phyloP scores from a whole-genome alignment of 2,113 vertebrate species.

The Heterocephalus glaber region DNA sequence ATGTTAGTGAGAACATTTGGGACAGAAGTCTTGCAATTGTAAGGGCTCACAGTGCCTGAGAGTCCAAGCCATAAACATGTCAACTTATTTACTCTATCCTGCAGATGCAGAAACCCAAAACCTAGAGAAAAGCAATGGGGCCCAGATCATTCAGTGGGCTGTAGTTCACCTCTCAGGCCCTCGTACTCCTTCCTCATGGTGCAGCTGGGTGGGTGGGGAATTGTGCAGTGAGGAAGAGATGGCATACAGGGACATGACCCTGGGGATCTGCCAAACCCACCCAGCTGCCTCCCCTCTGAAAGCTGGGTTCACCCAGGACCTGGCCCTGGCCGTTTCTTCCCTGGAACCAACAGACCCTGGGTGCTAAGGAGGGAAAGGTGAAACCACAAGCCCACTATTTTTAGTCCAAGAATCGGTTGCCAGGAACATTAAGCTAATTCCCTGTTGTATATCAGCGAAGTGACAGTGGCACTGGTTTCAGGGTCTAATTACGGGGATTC shows the following conservation, averaged over 20 bases:
- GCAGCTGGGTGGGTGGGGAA: not conserved
- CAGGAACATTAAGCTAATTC: conserved; percentile 80
- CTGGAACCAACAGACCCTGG: not conserved
- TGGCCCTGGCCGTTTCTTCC: not conserved
- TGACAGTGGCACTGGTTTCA: conserved; percentile 63
- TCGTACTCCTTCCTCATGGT: accelerated
- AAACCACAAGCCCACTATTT: conserved; percentile 75
- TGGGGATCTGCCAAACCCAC: not conserved
- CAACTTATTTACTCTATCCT: not conserved
- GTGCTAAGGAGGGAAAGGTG: conserved; percentile 33
- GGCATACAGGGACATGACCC: not conserved
- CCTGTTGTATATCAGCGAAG: conserved; percentile 73
- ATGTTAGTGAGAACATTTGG: not conserved
- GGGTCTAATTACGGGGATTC: conserved; percentile 83
- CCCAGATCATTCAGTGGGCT: not conserved
- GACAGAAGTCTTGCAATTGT: not conserved
- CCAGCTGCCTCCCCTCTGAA: not conserved
- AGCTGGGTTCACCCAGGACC: not conserved
- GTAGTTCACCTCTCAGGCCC: accelerated
- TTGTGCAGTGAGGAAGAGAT: not conserved
- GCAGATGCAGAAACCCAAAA: not conserved
- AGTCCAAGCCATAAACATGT: not conserved
- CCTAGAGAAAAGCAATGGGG: not conserved
- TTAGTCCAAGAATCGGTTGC: conserved; percentile 79
- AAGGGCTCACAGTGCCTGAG: not conserved